These are phyloP conservation scores for Carterocephalus palaemon DNA, from an alignment of 2,888 invertebrate species.

Conservation along the genomic window DNA sequence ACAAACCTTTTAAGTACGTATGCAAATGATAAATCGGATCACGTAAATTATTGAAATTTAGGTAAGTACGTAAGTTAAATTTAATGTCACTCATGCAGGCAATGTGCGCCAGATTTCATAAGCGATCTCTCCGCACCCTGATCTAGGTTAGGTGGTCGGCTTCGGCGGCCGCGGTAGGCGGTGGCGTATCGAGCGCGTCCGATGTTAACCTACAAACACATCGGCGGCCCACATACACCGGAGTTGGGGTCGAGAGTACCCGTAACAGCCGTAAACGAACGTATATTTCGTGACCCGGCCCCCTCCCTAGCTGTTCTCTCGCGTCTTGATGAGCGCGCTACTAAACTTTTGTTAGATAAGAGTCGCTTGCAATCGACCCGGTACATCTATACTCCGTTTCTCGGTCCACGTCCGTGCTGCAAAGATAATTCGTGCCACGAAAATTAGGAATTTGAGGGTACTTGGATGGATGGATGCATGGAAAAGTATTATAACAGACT, in stretches of 20 bases:
- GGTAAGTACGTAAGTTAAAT: constrained; percentile 40
- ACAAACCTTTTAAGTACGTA: too few relatives aligned
- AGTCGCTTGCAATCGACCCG: constrained; percentile 39
- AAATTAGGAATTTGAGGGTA: constrained; percentile 13
- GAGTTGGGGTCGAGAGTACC: constrained; percentile 68
- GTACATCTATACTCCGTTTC: constrained; percentile 24
- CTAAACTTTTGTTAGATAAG: constrained; percentile 48
- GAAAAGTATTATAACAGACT: constrained; percentile 11
- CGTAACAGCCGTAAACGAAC: constrained; percentile 49
- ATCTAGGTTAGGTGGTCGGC: constrained; percentile 78
- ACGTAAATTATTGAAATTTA: constrained; percentile 47
- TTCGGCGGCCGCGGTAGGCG: constrained; percentile 62
- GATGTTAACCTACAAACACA: constrained; percentile 75
- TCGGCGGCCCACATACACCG: constrained; percentile 63
- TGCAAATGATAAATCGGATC: too few relatives aligned
- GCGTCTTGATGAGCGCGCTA: constrained; percentile 18
- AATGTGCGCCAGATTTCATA: constrained; percentile 76
- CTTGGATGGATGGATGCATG: constrained; percentile 1
- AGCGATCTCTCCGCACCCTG: constrained; percentile 78
- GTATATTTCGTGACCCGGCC: constrained; percentile 69
- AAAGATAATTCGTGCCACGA: constrained; percentile 14
- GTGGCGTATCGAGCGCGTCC: constrained; percentile 76
- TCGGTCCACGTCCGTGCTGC: constrained; percentile 17
- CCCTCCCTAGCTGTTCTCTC: constrained; percentile 28
- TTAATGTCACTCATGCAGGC: constrained; percentile 64